Conservation (phyloP, 2,113 vertebrate genomes). For the Holacanthus passer region DNA sequence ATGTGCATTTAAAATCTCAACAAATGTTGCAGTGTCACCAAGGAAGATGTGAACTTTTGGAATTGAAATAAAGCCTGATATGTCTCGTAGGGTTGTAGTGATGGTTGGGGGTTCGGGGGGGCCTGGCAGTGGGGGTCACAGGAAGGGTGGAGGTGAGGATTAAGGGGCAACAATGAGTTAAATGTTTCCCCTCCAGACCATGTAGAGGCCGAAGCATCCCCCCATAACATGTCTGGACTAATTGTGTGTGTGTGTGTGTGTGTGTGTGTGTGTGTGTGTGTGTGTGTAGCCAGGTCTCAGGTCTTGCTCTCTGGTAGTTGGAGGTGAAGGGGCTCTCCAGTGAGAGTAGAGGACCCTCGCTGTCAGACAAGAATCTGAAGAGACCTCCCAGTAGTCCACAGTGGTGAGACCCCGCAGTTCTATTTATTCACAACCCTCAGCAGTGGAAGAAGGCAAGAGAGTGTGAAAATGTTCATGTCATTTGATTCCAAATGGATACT, state of each 20-base stretch:
- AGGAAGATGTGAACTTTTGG: background rate
- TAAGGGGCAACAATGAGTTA: conserved; percentile 82
- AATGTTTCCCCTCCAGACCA: conserved; percentile 77
- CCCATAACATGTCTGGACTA: conserved; percentile 84
- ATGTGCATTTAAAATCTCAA: background rate
- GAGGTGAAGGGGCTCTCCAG: conserved; percentile 83
- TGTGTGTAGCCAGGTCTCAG: conserved; percentile 43
- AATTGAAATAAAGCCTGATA: background rate
- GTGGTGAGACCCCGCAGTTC: conserved; percentile 60
- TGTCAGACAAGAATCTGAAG: conserved; percentile 87
- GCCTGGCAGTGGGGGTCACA: conserved; percentile 53
- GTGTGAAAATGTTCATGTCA: background rate
- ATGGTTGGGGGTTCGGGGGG: background rate
- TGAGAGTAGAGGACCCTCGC: conserved; percentile 83
- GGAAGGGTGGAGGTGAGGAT: conserved; percentile 72
- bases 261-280: conserved; percentile 48
- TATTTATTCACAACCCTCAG: conserved; percentile 44
- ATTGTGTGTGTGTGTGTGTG: conserved; percentile 58
- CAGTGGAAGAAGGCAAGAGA: background rate
- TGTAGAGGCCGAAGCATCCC: conserved; percentile 75
- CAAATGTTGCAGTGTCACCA: background rate
- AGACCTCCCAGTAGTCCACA: conserved; percentile 77
- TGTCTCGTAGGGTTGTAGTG: no score
- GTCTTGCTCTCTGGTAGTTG: conserved; percentile 68
- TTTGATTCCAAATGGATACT: background rate